Percentiles rank a stretch among this genome's conserved stretches.
These are phyloP conservation scores for Perizoma affinitatum DNA, from an alignment of 2,888 invertebrate genomes.

Conservation along the genomic window DNA sequence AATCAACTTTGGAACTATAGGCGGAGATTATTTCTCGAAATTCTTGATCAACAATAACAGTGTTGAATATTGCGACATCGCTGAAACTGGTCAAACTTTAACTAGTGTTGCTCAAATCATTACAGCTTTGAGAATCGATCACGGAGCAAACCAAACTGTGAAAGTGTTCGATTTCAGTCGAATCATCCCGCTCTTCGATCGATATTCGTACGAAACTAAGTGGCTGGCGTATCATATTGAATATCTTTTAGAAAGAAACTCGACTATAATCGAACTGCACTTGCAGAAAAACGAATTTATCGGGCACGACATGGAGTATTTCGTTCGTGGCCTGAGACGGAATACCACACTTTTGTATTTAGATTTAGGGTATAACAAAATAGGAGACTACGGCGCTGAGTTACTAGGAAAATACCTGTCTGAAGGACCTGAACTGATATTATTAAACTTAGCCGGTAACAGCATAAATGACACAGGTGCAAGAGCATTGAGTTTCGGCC, in stretches of 20 bases:
- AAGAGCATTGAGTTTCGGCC: slow-evolving; percentile 77
- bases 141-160: slow-evolving; percentile 60
- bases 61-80: slow-evolving; percentile 81
- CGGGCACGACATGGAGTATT: slow-evolving; percentile 84
- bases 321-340: slow-evolving; percentile 74
- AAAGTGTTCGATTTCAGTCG: slow-evolving; percentile 71
- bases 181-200: slow-evolving; percentile 63
- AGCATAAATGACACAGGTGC: slow-evolving; percentile 83
- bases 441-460: slow-evolving; percentile 83
- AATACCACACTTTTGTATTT: slow-evolving; percentile 83
- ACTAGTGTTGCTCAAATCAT: slow-evolving; percentile 82
- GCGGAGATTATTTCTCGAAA: slow-evolving; percentile 77
- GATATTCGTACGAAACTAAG: slow-evolving; percentile 72
- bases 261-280: slow-evolving; percentile 80
- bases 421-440: slow-evolving; percentile 73
- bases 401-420: slow-evolving; percentile 80
- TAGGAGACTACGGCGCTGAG: slow-evolving; percentile 85
- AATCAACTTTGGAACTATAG: slow-evolving; percentile 82
- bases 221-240: slow-evolving; percentile 81
- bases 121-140: slow-evolving; percentile 71
- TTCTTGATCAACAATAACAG: slow-evolving; percentile 73
- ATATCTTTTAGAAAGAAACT: slow-evolving; percentile 65
- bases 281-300: slow-evolving; percentile 85
- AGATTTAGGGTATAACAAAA: slow-evolving; percentile 84
- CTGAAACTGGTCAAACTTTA: slow-evolving; percentile 83